Conservation (phyloP, 2,888 invertebrate species). For the Zaprionus obscuricornis region DNA sequence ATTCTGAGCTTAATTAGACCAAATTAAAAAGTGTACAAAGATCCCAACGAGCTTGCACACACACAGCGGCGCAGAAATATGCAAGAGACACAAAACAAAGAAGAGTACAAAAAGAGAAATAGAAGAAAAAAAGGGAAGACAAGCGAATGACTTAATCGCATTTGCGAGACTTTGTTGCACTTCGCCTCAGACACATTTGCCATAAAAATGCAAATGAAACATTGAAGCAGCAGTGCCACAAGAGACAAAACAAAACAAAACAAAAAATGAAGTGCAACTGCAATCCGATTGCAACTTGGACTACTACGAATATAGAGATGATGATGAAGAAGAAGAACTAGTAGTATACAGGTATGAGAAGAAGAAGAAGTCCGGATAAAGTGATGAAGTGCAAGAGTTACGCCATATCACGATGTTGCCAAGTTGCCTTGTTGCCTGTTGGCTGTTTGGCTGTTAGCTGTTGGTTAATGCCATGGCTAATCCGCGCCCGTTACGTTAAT, state of each 20-base stretch:
- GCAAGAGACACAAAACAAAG: slow-evolving; percentile 7
- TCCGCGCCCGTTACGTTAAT: slow-evolving; percentile 72
- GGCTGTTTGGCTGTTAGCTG: too few relatives aligned
- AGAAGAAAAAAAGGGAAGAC: slow-evolving; percentile 25
- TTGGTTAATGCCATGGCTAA: slow-evolving; percentile 74
- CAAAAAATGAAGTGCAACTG: slow-evolving; percentile 10
- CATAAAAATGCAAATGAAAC: slow-evolving; percentile 77
- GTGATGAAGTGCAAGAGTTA: slow-evolving; percentile 75
- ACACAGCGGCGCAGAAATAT: slow-evolving; percentile 10
- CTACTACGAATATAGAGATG: not conserved
- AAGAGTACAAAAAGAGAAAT: slow-evolving; percentile 1
- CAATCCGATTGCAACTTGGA: slow-evolving; percentile 6
- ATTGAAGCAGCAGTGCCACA: slow-evolving; percentile 39
- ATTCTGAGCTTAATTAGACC: slow-evolving; percentile 64
- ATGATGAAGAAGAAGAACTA: slow-evolving; percentile 1
- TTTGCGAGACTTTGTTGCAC: slow-evolving; percentile 69
- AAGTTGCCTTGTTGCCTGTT: too few relatives aligned
- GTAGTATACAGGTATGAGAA: not conserved
- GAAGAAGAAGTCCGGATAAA: slow-evolving; percentile 15
- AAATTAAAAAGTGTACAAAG: slow-evolving; percentile 64
- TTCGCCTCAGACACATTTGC: slow-evolving; percentile 55
- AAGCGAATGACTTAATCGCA: slow-evolving; percentile 74
- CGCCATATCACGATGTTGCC: slow-evolving; percentile 73
- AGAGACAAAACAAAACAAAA: too few relatives aligned
- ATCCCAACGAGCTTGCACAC: slow-evolving; percentile 28